Evolutionary conservation across 2,888 invertebrate genomes (phyloP).

Genomic region (Rhingia campestris): DNA sequence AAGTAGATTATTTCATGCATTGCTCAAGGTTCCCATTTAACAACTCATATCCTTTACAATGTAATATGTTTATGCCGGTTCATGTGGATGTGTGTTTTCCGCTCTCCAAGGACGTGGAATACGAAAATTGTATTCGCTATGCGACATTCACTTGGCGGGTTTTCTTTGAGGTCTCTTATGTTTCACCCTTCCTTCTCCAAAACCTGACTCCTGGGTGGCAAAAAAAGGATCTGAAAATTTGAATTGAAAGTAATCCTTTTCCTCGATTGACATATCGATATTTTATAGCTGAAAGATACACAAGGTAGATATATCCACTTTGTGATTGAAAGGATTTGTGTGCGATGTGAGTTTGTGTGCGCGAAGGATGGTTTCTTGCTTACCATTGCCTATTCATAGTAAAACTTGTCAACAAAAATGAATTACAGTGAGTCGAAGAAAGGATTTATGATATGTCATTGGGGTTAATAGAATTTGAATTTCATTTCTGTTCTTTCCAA

Average conservation of each 20-base stretch:
- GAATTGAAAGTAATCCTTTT: constrained; percentile 48
- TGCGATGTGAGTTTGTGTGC: neutral
- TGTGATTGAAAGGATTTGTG: constrained; percentile 39
- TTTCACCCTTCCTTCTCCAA: neutral
- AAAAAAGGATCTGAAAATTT: constrained; percentile 33
- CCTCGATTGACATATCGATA: constrained; percentile 56
- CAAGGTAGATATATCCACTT: constrained; percentile 39
- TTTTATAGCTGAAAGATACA: constrained; percentile 15
- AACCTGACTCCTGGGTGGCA: neutral
- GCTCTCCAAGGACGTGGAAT: neutral
- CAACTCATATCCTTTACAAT: constrained; percentile 36
- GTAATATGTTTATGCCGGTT: constrained; percentile 23
- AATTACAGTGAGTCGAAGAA: constrained; percentile 33
- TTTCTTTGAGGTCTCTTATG: neutral
- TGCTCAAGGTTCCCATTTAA: constrained; percentile 29
- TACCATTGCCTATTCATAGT: constrained; percentile 14
- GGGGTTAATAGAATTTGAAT: constrained; percentile 30
- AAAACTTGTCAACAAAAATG: constrained; percentile 31
- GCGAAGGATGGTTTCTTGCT: constrained; percentile 5
- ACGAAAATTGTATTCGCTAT: constrained; percentile 2
- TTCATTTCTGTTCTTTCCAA: neutral
- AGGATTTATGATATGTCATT: constrained; percentile 18
- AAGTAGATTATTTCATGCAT: constrained; percentile 5
- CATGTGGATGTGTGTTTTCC: neutral
- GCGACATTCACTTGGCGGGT: neutral